A percentile compares a stretch with the other conserved stretches of the same genome.
Evolutionary conservation across 2,113 vertebrate genomes (phyloP).

Genomic region (Sus scrofa): T2T-Sscrofa CM000829.6:53878001-53878500

Average conservation of each 20-base stretch:
- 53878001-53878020: slow-evolving; percentile 20
- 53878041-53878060: background rate
- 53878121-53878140: slow-evolving; percentile 74
- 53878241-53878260: background rate
- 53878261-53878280: background rate
- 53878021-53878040: slow-evolving; percentile 68
- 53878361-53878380: background rate
- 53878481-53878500: background rate
- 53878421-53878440: slow-evolving; percentile 19
- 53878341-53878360: slow-evolving; percentile 9
- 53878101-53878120: slow-evolving; percentile 66
- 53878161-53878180: background rate
- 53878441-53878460: background rate
- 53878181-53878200: background rate
- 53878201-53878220: background rate
- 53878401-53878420: background rate
- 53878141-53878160: background rate
- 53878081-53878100: slow-evolving; percentile 17
- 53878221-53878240: background rate
- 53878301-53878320: background rate
- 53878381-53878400: slow-evolving; percentile 51
- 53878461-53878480: background rate
- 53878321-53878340: background rate
- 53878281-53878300: background rate
- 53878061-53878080: background rate